These are phyloP conservation scores for Thunnus maccoyii DNA, from an alignment of 2,113 vertebrate genomes.

Conservation along the genomic window DNA sequence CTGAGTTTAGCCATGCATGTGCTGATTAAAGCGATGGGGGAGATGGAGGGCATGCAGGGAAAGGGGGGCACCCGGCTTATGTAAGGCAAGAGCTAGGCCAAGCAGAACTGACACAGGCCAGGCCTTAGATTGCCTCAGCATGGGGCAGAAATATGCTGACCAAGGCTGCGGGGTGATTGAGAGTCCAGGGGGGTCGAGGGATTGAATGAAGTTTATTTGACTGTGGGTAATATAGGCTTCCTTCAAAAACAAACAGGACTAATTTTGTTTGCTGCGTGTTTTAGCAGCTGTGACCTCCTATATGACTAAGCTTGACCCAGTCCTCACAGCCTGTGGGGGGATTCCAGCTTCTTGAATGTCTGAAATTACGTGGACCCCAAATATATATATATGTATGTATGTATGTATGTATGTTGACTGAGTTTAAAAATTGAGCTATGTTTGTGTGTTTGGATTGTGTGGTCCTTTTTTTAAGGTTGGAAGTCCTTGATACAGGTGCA, in stretches of 20 bases:
- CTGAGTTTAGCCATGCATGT: slow-evolving; percentile 58
- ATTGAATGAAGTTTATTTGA: slow-evolving; percentile 72
- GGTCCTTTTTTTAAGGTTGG: slow-evolving; percentile 28
- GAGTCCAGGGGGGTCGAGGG: slow-evolving; percentile 30
- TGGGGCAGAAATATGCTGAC: slow-evolving; percentile 75
- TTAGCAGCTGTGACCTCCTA: slow-evolving; percentile 79
- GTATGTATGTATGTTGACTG: neutral
- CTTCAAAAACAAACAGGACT: slow-evolving; percentile 77
- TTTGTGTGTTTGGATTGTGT: slow-evolving; percentile 27
- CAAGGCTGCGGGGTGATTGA: slow-evolving; percentile 62
- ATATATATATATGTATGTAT: neutral
- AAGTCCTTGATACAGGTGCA: slow-evolving; percentile 67
- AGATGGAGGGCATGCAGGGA: neutral
- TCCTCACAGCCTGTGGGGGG: slow-evolving; percentile 35
- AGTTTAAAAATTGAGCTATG: neutral
- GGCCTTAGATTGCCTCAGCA: slow-evolving; percentile 65
- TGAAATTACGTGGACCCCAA: slow-evolving; percentile 4
- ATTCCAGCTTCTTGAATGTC: slow-evolving; percentile 60
- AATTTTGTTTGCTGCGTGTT: slow-evolving; percentile 78
- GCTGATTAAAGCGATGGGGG: slow-evolving; percentile 65
- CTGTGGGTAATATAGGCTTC: slow-evolving; percentile 69
- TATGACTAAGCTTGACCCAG: slow-evolving; percentile 62
- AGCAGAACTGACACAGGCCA: slow-evolving; percentile 71
- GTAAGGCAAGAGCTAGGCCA: slow-evolving; percentile 68
- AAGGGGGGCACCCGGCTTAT: slow-evolving; percentile 52